Conservation (phyloP, 2,113 vertebrate genomes). For the Scomber japonicus region DNA sequence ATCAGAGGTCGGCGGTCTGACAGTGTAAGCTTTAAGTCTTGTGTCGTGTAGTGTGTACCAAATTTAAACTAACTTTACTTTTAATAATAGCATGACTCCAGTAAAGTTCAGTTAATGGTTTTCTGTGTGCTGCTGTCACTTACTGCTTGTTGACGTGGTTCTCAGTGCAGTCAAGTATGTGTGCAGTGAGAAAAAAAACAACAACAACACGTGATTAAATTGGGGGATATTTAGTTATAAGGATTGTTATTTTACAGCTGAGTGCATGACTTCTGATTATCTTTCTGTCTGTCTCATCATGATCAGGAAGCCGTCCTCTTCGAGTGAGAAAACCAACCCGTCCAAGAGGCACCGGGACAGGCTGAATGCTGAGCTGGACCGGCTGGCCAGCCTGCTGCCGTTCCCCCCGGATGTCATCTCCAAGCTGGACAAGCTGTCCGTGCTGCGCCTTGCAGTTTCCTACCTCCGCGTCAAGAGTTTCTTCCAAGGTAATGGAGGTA, state of each 20-base stretch:
- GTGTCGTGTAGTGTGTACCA: neutral
- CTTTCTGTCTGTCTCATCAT: slow-evolving; percentile 21
- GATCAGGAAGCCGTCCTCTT: slow-evolving; percentile 88
- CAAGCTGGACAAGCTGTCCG: slow-evolving; percentile 97
- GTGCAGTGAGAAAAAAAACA: neutral
- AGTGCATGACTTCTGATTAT: neutral
- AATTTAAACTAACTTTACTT: slow-evolving; percentile 2
- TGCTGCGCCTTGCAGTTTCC: slow-evolving; percentile 95
- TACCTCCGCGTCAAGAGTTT: slow-evolving; percentile 97
- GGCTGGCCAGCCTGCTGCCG: slow-evolving; percentile 94
- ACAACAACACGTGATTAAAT: neutral
- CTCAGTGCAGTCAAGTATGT: slow-evolving; percentile 10
- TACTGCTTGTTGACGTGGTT: slow-evolving; percentile 2
- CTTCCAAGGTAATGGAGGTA: slow-evolving; percentile 90
- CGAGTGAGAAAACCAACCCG: slow-evolving; percentile 94
- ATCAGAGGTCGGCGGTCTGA: slow-evolving; percentile 5
- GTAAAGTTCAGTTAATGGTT: slow-evolving; percentile 12
- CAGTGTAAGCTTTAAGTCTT: neutral
- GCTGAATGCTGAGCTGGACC: slow-evolving; percentile 95
- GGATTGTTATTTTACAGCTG: neutral
- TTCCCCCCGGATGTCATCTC: slow-evolving; percentile 93
- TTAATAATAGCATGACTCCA: slow-evolving; percentile 7
- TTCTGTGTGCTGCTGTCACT: neutral
- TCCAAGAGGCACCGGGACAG: slow-evolving; percentile 97
- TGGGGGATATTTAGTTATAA: neutral